Conservation (phyloP, 2,888 invertebrate species). For the Tetranychus piercei region DNA sequence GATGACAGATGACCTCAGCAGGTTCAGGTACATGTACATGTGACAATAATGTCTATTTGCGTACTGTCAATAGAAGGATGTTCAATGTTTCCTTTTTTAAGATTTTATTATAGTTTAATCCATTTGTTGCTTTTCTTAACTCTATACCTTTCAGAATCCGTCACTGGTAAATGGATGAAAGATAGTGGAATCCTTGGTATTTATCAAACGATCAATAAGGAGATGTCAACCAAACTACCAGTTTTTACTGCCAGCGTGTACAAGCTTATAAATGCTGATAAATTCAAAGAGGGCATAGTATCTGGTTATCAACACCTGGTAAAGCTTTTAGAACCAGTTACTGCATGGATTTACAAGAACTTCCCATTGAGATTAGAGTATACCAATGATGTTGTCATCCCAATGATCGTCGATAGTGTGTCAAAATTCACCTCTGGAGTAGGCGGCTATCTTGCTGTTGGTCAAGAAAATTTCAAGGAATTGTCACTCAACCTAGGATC, state of each 20-base stretch:
- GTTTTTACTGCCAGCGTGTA: neutral
- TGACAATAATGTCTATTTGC: too few species aligned
- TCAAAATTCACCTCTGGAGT: neutral
- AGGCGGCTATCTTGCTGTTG: neutral
- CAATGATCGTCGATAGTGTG: neutral
- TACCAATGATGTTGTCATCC: neutral
- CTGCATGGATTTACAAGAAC: neutral
- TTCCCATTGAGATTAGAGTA: neutral
- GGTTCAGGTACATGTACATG: too few species aligned
- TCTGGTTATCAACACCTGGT: neutral
- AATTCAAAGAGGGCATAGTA: neutral
- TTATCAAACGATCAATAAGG: neutral
- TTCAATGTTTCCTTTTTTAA: neutral
- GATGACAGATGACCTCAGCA: neutral
- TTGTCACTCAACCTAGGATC: neutral
- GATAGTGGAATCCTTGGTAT: neutral
- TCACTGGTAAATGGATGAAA: neutral
- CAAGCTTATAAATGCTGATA: neutral
- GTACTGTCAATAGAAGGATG: too few species aligned
- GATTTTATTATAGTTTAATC: neutral
- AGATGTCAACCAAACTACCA: neutral
- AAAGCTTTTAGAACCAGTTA: neutral
- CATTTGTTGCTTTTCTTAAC: neutral
- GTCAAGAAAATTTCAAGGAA: neutral
- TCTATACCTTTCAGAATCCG: neutral